Evolutionary conservation across 2,113 vertebrate species (phyloP), one percentile per base, ranked within the genome.

Genomic region (Vimba vimba): DNA sequence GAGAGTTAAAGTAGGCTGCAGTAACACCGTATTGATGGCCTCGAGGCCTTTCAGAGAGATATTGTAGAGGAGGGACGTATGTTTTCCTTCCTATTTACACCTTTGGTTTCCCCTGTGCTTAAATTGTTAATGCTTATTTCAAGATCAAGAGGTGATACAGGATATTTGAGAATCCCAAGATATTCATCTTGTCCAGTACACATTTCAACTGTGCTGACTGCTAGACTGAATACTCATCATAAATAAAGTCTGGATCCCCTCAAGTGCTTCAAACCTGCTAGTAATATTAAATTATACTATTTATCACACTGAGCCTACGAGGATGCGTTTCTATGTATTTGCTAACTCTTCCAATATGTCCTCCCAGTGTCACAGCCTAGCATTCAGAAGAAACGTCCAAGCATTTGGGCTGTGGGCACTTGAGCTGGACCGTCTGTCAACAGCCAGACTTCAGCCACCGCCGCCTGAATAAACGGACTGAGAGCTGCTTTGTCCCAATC

Each of bases 81-180:
- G 85, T 88, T 88, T 88, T 84, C 60, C 82, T 84, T 88, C 57
- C 68, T 84, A 80, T 86, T 57, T 81, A 75, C 85, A 88, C 85
- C 85, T 86, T 86, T 83, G 69, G 82, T 84, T 86, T 84, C 77
- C 85, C 69, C 45, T 80, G 55, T 78, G 64, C 75, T 55, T 88
- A 71, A 86, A 88, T 84, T 88, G 76, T 88, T 88, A 88, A 86
- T 88, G 76, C 85, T 86, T 79, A 88, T 88, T 88, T 88, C 84
- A 88, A 88, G 87, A 88, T 86, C 84, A 55, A 79, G 87, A 88
- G 55, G 23, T 4, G 87, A 88, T 86, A 88, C 19, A 50, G 81
- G 87, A 88, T 75, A 88, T 88, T 86, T 88, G 81, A 88, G 87
- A 86, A 30, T 11, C 17, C 47, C 4, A 8, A 86, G 87, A 86